These are phyloP conservation scores for Cynocephalus volans DNA, from an alignment of 2,113 vertebrate species.

Conservation along the genomic window DNA sequence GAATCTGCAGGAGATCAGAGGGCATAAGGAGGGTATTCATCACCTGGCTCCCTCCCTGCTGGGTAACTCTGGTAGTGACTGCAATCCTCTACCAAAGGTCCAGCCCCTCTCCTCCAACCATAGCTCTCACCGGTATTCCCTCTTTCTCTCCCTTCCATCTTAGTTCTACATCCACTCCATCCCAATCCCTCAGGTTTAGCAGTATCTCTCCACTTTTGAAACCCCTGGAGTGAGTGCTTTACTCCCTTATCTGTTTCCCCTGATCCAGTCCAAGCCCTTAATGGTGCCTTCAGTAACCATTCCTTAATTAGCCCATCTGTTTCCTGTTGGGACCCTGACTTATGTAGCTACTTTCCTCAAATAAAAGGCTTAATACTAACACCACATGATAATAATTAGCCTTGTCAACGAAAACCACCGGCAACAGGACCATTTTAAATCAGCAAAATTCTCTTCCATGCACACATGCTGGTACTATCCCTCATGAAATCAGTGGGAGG, in stretches of 20 bases:
- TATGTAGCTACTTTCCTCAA: background rate
- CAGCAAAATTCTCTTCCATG: background rate
- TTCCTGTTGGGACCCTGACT: background rate
- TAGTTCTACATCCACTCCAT: background rate
- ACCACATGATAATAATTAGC: background rate
- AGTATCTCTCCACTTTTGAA: background rate
- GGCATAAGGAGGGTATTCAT: background rate
- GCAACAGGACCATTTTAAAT: too few relatives aligned
- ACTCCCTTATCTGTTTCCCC: background rate
- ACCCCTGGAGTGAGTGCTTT: background rate
- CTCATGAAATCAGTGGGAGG: background rate
- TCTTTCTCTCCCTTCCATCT: background rate
- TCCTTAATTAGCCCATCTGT: background rate
- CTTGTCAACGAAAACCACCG: background rate
- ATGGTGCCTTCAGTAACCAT: background rate
- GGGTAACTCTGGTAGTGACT: background rate
- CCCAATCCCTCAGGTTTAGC: background rate
- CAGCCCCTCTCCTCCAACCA: background rate
- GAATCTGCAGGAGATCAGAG: background rate
- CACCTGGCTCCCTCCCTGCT: background rate
- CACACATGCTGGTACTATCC: too few relatives aligned
- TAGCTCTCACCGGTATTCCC: background rate
- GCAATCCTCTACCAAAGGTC: background rate
- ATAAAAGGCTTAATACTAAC: background rate
- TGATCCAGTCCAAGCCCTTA: background rate